Percentiles rank a stretch among this genome's conserved stretches.
These are phyloP conservation scores for Ptilodon capucinus DNA, from an alignment of 2,888 invertebrate species.

Conservation along the genomic window DNA sequence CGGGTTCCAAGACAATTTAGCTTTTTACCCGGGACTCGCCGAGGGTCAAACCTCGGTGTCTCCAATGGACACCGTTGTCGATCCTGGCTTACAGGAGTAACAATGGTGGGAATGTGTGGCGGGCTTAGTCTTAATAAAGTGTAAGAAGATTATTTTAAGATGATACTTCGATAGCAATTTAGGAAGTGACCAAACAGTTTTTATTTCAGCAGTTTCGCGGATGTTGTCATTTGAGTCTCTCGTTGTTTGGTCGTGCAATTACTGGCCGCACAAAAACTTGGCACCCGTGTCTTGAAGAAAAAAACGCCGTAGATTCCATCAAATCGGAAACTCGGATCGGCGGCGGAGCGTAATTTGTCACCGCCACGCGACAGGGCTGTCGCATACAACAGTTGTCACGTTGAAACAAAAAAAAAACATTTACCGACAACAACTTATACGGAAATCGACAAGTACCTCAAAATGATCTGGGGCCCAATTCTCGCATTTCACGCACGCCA, in stretches of 20 bases:
- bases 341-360: constrained; percentile 42
- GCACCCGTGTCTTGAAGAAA: constrained; percentile 21
- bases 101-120: no score
- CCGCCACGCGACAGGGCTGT: constrained; percentile 24
- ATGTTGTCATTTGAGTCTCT: constrained; percentile 25
- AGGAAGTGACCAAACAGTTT: constrained; percentile 20
- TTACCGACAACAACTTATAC: no score
- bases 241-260: constrained; percentile 35
- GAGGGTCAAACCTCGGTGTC: no score
- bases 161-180: constrained; percentile 18
- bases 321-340: constrained; percentile 45
- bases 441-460: no score
- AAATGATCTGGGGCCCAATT: no score
- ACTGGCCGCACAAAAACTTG: constrained; percentile 27
- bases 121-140: neutral
- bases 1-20: no score
- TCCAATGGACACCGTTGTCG: no score
- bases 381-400: constrained; percentile 3
- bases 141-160: neutral
- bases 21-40: no score
- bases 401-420: no score
- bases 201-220: constrained; percentile 12
- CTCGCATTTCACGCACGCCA: no score
- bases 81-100: no score
- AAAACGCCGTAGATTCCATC: constrained; percentile 33